phyloP scores from a whole-genome alignment of 2,888 invertebrate species.

The Trichogramma evanescens region DNA sequence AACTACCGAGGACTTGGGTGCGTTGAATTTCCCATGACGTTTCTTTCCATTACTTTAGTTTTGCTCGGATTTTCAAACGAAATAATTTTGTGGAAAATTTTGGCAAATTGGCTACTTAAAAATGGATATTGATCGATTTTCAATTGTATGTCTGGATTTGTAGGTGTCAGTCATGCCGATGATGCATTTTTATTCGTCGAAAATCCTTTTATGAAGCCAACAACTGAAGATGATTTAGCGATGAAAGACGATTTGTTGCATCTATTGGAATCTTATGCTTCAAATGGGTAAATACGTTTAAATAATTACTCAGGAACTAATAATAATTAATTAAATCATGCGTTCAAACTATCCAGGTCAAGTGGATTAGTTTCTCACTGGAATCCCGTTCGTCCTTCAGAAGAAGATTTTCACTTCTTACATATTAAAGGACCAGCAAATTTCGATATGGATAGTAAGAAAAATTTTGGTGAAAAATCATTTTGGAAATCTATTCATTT shows the following conservation, averaged over 20 bases:
- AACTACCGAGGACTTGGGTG: slow-evolving; percentile 54
- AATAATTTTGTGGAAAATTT: slow-evolving; percentile 1
- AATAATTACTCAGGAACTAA: neutral
- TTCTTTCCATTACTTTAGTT: neutral
- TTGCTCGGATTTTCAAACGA: neutral
- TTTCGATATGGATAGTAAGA: slow-evolving; percentile 46
- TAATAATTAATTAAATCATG: no score
- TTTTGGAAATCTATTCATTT: slow-evolving; percentile 61
- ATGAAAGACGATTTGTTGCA: slow-evolving; percentile 53
- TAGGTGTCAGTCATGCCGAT: slow-evolving; percentile 61
- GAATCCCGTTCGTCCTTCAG: slow-evolving; percentile 49
- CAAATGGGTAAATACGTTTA: slow-evolving; percentile 51
- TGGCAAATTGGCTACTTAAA: slow-evolving; percentile 4
- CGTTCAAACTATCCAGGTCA: slow-evolving; percentile 14
- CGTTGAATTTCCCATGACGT: neutral
- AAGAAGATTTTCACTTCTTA: slow-evolving; percentile 50
- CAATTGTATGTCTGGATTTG: neutral
- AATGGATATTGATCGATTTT: neutral
- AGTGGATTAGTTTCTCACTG: slow-evolving; percentile 52
- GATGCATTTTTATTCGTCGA: slow-evolving; percentile 55
- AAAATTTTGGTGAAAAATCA: slow-evolving; percentile 52
- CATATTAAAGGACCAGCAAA: slow-evolving; percentile 51
- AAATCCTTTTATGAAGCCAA: slow-evolving; percentile 37
- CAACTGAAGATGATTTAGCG: slow-evolving; percentile 48
- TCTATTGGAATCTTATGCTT: slow-evolving; percentile 53